Percentiles rank a stretch among this genome's conserved stretches.
Conservation (phyloP, 1,140 invertebrate genomes). For the Liolophura sinensis region DNA sequence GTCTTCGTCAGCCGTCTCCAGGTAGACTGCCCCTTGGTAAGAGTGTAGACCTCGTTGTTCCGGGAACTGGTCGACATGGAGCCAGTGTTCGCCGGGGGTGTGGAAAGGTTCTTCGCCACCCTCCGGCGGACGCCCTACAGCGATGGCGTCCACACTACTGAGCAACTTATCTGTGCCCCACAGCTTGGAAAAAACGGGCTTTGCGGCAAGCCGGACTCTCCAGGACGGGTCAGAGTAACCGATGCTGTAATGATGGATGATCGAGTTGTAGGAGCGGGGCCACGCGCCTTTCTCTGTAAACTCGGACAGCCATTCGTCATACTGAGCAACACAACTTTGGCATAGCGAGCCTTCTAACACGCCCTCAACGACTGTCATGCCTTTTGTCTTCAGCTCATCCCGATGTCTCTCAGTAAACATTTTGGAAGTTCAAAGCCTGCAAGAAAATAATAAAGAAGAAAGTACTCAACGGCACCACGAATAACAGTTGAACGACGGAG, state of each 20-base stretch:
- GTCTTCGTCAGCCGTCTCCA: background rate
- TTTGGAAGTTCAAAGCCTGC: constrained; percentile 6
- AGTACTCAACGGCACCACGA: too few relatives aligned
- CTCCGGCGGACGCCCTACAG: background rate
- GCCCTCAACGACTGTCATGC: constrained; percentile 29
- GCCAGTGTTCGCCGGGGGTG: background rate
- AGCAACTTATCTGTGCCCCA: too few relatives aligned
- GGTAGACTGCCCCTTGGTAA: background rate
- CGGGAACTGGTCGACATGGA: background rate
- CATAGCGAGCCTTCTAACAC: constrained; percentile 28
- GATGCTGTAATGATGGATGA: constrained; percentile 30
- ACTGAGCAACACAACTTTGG: constrained; percentile 21
- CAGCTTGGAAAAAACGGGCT: constrained; percentile 30
- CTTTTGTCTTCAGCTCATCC: constrained; percentile 28
- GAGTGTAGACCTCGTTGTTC: background rate
- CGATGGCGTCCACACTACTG: too few relatives aligned
- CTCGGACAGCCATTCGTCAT: constrained; percentile 25
- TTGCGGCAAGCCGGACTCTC: constrained; percentile 30
- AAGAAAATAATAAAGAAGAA: background rate
- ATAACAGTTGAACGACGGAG: too few relatives aligned
- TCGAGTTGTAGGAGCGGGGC: constrained; percentile 21
- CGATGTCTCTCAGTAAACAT: too few relatives aligned
- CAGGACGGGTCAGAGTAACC: constrained; percentile 43
- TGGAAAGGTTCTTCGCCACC: background rate
- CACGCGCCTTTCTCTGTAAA: constrained; percentile 19